A percentile compares a stretch with the other conserved stretches of the same genome.
phyloP scores from a whole-genome alignment of 2,888 invertebrate genomes.

The Idaea aversata region DNA sequence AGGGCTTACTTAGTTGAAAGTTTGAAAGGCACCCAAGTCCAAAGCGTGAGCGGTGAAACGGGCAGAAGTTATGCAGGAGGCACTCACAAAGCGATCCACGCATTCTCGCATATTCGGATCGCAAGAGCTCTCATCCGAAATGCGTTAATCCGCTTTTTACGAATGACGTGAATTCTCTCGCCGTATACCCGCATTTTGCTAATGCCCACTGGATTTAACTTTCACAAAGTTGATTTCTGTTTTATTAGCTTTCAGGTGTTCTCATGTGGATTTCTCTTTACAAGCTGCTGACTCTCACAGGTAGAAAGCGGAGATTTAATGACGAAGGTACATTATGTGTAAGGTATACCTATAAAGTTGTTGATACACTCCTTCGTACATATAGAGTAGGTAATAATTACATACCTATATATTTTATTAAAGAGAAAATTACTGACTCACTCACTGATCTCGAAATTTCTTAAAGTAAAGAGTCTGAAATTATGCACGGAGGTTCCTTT shows the following conservation, averaged over 20 bases:
- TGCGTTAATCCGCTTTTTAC: constrained; percentile 16
- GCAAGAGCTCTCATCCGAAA: constrained; percentile 21
- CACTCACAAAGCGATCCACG: constrained; percentile 19
- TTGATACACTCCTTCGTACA: background rate
- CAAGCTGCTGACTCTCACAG: background rate
- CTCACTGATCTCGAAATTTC: too few species aligned
- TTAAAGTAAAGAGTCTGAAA: too few species aligned
- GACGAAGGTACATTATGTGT: background rate
- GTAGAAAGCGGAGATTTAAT: background rate
- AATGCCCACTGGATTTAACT: constrained; percentile 1
- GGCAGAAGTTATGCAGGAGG: constrained; percentile 11
- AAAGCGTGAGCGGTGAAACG: constrained; percentile 2
- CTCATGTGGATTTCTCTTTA: background rate
- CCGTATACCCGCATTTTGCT: background rate
- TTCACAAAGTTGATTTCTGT: background rate
- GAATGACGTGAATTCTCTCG: constrained; percentile 1
- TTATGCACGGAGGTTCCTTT: too few species aligned
- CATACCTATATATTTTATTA: background rate
- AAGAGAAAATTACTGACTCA: too few species aligned
- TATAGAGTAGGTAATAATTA: background rate
- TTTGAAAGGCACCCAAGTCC: background rate
- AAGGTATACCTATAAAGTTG: background rate
- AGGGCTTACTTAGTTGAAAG: background rate
- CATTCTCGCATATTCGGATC: constrained; percentile 20
- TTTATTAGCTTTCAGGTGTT: background rate